A percentile compares a stretch with the other conserved stretches of the same genome.
These are phyloP conservation scores for Acrobasis consociella DNA, from an alignment of 2,888 invertebrate species.

Conservation along the genomic window DNA sequence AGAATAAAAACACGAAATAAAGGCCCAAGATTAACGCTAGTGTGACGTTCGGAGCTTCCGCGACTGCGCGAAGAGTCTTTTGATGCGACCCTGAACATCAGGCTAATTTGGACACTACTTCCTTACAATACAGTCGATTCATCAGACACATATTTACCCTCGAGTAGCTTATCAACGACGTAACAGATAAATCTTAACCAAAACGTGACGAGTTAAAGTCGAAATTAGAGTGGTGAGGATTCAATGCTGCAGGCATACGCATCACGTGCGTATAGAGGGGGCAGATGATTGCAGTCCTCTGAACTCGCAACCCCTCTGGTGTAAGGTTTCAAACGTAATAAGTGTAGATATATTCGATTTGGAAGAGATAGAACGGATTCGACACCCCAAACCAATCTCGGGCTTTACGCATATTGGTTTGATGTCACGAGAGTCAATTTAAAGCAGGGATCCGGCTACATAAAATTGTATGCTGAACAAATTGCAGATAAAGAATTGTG, in stretches of 20 bases:
- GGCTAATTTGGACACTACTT: conserved; percentile 63
- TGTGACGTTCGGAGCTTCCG: conserved; percentile 72
- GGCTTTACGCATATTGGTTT: conserved; percentile 6
- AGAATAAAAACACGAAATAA: conserved; percentile 52
- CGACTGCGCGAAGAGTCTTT: conserved; percentile 70
- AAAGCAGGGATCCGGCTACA: background rate
- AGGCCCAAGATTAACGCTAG: conserved; percentile 70
- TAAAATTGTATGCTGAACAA: background rate
- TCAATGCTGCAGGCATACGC: conserved; percentile 58
- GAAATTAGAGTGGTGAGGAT: conserved; percentile 31
- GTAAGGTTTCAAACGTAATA: conserved; percentile 48
- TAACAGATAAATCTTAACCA: conserved; percentile 36
- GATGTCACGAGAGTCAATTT: conserved; percentile 25
- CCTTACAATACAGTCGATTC: conserved; percentile 61
- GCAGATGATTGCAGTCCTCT: conserved; percentile 73
- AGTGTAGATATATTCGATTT: conserved; percentile 27
- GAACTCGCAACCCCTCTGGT: conserved; percentile 58
- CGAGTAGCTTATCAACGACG: conserved; percentile 48
- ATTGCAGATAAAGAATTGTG: background rate
- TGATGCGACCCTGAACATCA: conserved; percentile 49
- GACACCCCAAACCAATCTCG: conserved; percentile 20
- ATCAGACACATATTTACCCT: conserved; percentile 49
- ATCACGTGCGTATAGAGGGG: conserved; percentile 67
- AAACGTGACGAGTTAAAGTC: conserved; percentile 29
- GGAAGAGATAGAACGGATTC: conserved; percentile 27